phyloP scores from a whole-genome alignment of 1,140 invertebrate genomes.

The Drosophila busckii region DNA sequence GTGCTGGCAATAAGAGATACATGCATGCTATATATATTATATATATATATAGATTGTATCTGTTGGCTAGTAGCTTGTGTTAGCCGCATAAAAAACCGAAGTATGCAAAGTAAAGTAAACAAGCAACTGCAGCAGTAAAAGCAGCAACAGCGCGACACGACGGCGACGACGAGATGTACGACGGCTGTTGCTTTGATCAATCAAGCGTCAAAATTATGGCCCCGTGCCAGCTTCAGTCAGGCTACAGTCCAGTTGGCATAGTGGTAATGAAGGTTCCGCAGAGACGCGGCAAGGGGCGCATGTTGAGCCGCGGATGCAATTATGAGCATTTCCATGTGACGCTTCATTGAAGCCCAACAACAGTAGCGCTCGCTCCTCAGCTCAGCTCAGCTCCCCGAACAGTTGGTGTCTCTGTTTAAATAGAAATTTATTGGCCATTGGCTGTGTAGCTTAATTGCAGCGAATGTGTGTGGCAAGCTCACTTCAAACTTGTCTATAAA shows the following conservation, averaged over 20 bases:
- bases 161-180: slow-evolving; percentile 11
- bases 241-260: slow-evolving; percentile 26
- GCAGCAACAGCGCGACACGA: slow-evolving; percentile 7
- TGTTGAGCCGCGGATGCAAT: slow-evolving; percentile 62
- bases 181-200: slow-evolving; percentile 68
- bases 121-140: slow-evolving; percentile 23
- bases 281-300: background rate
- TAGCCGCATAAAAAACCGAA: slow-evolving; percentile 23
- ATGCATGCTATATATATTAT: slow-evolving; percentile 5
- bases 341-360: slow-evolving; percentile 60
- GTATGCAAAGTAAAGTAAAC: slow-evolving; percentile 35
- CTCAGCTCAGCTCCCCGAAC: background rate
- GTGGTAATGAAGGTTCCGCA: slow-evolving; percentile 7
- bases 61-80: slow-evolving; percentile 30
- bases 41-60: slow-evolving; percentile 39
- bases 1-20: slow-evolving; percentile 14
- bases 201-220: slow-evolving; percentile 73
- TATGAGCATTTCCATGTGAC: slow-evolving; percentile 74
- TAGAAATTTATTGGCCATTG: slow-evolving; percentile 74
- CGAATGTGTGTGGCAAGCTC: slow-evolving; percentile 5
- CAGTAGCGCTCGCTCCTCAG: slow-evolving; percentile 18
- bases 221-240: slow-evolving; percentile 41
- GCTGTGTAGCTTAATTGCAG: slow-evolving; percentile 6
- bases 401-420: slow-evolving; percentile 55
- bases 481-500: slow-evolving; percentile 23